Percentiles rank a stretch among this genome's conserved stretches.
These are phyloP conservation scores for Philaethria dido DNA, from an alignment of 2,888 invertebrate species.

Conservation along the genomic window DNA sequence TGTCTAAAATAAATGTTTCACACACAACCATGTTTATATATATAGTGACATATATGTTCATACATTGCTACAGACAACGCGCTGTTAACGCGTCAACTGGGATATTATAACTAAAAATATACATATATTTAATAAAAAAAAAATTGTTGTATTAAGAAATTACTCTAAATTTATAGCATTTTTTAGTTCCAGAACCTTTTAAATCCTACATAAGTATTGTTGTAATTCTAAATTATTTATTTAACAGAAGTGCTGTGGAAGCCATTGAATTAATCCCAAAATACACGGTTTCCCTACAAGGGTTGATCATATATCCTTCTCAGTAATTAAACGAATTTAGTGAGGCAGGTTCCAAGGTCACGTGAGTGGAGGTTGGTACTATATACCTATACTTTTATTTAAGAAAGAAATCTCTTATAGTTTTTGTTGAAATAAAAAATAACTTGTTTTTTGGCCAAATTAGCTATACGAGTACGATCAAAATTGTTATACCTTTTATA, in stretches of 20 bases:
- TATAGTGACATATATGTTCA: too few species aligned
- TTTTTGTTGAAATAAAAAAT: neutral
- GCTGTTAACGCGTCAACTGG: too few species aligned
- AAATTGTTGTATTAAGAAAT: too few species aligned
- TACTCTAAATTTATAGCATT: too few species aligned
- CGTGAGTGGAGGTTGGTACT: neutral
- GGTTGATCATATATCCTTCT: constrained; percentile 30
- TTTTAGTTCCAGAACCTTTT: neutral
- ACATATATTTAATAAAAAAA: too few species aligned
- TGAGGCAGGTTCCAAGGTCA: constrained; percentile 27
- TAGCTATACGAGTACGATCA: too few species aligned
- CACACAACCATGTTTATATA: too few species aligned
- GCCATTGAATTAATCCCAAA: constrained; percentile 15
- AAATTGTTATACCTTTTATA: too few species aligned
- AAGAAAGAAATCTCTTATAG: neutral
- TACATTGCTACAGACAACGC: too few species aligned
- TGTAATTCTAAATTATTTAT: constrained; percentile 15
- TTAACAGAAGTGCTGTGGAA: constrained; percentile 13
- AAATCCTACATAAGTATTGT: constrained; percentile 4
- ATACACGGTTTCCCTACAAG: constrained; percentile 25
- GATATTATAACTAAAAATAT: too few species aligned
- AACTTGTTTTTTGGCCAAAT: neutral
- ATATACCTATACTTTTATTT: neutral
- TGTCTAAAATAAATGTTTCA: too few species aligned
- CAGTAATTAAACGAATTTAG: constrained; percentile 39